phyloP scores from a whole-genome alignment of 2,113 vertebrate genomes.

The Hydrochoerus hydrochaeris region DNA sequence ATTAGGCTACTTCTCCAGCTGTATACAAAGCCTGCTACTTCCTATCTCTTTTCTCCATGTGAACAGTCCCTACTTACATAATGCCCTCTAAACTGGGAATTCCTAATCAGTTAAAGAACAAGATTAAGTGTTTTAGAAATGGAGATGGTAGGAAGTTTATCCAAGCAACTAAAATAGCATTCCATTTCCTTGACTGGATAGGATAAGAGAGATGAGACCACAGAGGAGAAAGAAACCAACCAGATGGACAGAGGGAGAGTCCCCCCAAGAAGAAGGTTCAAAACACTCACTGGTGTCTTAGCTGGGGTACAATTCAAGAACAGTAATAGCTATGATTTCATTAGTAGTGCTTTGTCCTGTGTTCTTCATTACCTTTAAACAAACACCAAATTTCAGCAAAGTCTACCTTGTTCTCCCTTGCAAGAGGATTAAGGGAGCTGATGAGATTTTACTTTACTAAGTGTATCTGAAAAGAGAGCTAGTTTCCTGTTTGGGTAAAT shows the following conservation, averaged over 20 bases:
- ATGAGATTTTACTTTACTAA: neutral
- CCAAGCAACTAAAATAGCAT: neutral
- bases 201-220: neutral
- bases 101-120: neutral
- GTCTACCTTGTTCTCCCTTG: neutral
- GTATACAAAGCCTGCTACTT: neutral
- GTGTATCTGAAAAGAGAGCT: neutral
- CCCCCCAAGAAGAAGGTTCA: neutral
- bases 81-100: neutral
- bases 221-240: neutral
- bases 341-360: neutral
- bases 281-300: neutral
- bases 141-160: neutral
- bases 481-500: neutral
- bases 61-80: neutral
- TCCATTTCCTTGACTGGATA: neutral
- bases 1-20: neutral
- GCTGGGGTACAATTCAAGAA: neutral
- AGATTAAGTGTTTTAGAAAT: neutral
- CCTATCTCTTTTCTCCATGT: neutral
- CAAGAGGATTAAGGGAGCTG: neutral
- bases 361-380: neutral
- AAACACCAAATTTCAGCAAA: neutral
- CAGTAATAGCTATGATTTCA: neutral
- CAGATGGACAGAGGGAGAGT: neutral